Evolutionary conservation across 2,888 invertebrate genomes (phyloP), one percentile per base, ranked within the genome.

Genomic region (Zelleria hepariella): DNA sequence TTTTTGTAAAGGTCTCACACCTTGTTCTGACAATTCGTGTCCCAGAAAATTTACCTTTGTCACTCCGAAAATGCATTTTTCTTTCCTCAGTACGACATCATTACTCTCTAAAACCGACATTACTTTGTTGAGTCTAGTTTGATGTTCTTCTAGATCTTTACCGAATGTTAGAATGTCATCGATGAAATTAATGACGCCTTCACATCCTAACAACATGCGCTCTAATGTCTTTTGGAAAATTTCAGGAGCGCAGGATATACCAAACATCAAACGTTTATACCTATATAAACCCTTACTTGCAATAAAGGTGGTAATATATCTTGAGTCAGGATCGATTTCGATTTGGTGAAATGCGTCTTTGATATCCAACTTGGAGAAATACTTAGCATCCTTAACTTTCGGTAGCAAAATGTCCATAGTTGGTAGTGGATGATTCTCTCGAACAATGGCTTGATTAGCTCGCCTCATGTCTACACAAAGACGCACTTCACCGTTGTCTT

Each of bases 391-490:
- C 23, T 58, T 23, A 2, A 71, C 56, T 53, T 67, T 70, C 0
- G 69, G 67, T n/a, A 70, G 5, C 21, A 67, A 51, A n/a, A 62
- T 6, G 2, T 67, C 69, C 68, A 70, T 71, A 0, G 60, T 58
- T 0, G 70, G 68, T 25, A 70, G 49, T 2, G 68, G 69, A 23
- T 71, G 69, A 2, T 70, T 71, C 59, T 73, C 70, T 1, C 68
- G 25, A 1, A 61, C 4, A 0, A 70, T 70, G 0, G 69, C 68
- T 2, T 1, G 1, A 58, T 71, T 70, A 0, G 69, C 69, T 54
- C 58, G 58, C 25, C 58, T 58, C 58, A 58, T 58, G 23, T 49
- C 58, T 3, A 58, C 26, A 49, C 58, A 58, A 18, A 58, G 8
- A 15, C 58, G 58, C 18, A 58, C 48, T 47, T 57, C 57, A 18